A percentile compares a stretch with the other conserved stretches of the same genome.
Evolutionary conservation across 2,888 invertebrate species (phyloP).

Genomic region (Amblyjoppa fuscipennis): DNA sequence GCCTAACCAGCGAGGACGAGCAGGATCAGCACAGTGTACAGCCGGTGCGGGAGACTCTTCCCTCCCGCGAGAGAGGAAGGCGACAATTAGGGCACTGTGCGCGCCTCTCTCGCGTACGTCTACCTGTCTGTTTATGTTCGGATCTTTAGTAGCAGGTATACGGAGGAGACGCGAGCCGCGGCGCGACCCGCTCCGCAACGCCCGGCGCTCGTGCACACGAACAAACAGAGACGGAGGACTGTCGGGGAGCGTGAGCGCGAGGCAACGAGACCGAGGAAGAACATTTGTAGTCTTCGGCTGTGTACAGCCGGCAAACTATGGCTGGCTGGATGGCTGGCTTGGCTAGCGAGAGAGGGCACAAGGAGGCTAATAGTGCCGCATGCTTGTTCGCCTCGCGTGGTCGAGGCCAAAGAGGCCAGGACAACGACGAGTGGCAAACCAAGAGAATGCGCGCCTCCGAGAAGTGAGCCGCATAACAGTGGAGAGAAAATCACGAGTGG

Average conservation of each 20-base stretch:
- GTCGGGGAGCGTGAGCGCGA: conserved; percentile 70
- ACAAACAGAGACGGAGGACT: conserved; percentile 66
- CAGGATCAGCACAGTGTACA: conserved; percentile 47
- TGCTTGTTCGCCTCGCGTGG: conserved; percentile 63
- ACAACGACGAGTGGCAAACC: conserved; percentile 62
- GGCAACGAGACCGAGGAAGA: conserved; percentile 72
- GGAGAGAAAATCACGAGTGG: conserved; percentile 16
- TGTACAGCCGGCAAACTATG: conserved; percentile 13
- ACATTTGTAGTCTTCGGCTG: conserved; percentile 36
- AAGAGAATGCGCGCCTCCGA: conserved; percentile 53
- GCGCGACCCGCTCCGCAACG: background rate
- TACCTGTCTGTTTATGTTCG: conserved; percentile 68
- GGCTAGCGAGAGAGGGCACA: background rate
- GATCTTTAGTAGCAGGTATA: conserved; percentile 66
- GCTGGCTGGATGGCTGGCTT: background rate
- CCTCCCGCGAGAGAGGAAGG: conserved; percentile 77
- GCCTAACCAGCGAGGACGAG: conserved; percentile 57
- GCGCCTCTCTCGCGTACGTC: conserved; percentile 73
- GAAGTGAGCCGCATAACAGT: conserved; percentile 1
- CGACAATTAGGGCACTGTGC: conserved; percentile 82
- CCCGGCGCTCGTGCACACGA: conserved; percentile 27
- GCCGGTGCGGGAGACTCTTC: conserved; percentile 34
- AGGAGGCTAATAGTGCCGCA: conserved; percentile 62
- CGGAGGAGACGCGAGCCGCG: conserved; percentile 15
- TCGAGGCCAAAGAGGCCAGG: conserved; percentile 61